A percentile compares a stretch with the other conserved stretches of the same genome.
phyloP scores from a whole-genome alignment of 2,113 vertebrate species.

The Stictonetta naevosa region DNA sequence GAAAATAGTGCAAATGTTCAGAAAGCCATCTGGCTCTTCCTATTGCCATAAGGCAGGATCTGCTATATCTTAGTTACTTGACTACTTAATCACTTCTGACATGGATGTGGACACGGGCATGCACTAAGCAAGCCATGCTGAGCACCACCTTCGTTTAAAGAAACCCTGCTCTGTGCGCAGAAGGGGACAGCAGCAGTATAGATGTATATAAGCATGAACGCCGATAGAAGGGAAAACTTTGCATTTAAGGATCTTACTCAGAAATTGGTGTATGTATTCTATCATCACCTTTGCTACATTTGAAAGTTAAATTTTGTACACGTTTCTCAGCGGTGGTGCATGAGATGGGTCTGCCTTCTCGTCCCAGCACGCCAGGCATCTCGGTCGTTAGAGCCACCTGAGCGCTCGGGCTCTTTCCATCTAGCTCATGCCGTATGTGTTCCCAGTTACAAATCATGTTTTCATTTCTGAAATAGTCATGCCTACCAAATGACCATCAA shows the following conservation, averaged over 20 bases:
- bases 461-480: neutral
- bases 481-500: neutral
- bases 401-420: neutral
- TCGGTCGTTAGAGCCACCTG: neutral
- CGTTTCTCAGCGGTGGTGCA: too few relatives aligned
- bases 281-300: neutral
- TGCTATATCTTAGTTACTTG: neutral
- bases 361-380: neutral
- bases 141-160: neutral
- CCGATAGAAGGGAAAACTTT: neutral
- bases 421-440: neutral
- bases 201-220: neutral
- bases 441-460: neutral
- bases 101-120: neutral
- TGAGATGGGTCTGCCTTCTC: too few relatives aligned
- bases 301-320: neutral
- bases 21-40: neutral
- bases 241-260: neutral
- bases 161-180: neutral
- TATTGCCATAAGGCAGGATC: neutral
- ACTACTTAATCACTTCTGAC: neutral
- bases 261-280: neutral
- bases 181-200: neutral
- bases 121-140: neutral
- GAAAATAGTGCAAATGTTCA: fast-evolving